Percentiles rank a stretch among this genome's conserved stretches.
Evolutionary conservation across 2,113 vertebrate species (phyloP).

Genomic region (Serilophus lunatus): DNA sequence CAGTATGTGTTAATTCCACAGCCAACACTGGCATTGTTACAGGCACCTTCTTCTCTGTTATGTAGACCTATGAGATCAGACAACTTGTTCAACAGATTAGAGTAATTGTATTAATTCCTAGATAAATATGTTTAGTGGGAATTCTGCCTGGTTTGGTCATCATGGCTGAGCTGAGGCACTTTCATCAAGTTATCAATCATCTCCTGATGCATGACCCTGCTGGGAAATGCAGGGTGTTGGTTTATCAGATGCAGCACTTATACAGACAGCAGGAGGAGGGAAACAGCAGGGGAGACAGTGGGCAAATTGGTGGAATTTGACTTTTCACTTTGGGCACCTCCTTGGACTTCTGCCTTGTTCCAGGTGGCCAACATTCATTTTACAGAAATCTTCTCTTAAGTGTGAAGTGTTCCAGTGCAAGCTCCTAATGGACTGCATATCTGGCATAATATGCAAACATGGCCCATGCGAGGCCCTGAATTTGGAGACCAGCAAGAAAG

Average conservation of each 20-base stretch:
- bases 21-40: conserved; percentile 11
- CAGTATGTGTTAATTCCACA: not conserved
- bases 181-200: conserved; percentile 61
- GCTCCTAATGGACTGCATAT: not conserved
- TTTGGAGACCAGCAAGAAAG: not conserved
- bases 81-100: conserved; percentile 63
- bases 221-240: conserved; percentile 2
- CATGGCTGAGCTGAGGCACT: conserved; percentile 4
- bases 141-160: conserved; percentile 55
- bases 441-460: not conserved
- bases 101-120: conserved; percentile 60
- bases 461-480: fast-evolving
- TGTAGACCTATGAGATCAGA: conserved; percentile 59
- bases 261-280: not conserved
- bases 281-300: not conserved
- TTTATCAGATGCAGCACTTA: conserved; percentile 42
- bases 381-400: not conserved
- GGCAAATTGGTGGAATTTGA: not conserved
- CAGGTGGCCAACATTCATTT: not conserved
- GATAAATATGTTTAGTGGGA: conserved; percentile 30
- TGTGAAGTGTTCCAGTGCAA: not conserved
- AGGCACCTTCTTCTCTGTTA: conserved; percentile 30
- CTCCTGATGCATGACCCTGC: conserved; percentile 15
- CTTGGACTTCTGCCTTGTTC: not conserved
- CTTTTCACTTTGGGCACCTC: not conserved